Percentiles rank a stretch among this genome's conserved stretches.
These are phyloP conservation scores for Apus apus DNA, from an alignment of 2,113 vertebrate genomes.

Conservation along the genomic window DNA sequence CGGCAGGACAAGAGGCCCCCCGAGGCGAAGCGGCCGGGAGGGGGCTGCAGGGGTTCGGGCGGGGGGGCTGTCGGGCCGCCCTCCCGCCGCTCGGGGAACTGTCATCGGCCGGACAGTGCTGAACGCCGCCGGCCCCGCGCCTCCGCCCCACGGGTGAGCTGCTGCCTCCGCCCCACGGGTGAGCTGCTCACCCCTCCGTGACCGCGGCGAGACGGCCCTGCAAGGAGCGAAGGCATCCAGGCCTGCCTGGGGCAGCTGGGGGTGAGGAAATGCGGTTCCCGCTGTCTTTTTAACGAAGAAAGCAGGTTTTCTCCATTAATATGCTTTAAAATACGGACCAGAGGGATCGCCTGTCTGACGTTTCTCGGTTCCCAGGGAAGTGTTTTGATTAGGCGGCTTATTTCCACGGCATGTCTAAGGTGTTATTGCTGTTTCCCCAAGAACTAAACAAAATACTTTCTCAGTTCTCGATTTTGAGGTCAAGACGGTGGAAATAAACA, in stretches of 20 bases:
- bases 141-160: too few relatives aligned
- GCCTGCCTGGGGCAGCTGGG: neutral
- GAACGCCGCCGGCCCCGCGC: neutral
- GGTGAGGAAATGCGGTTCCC: neutral
- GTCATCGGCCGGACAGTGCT: constrained; percentile 3
- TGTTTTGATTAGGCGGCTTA: neutral
- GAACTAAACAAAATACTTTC: neutral
- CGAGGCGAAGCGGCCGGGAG: neutral
- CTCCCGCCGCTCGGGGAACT: neutral
- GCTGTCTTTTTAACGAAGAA: neutral
- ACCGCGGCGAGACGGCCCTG: neutral
- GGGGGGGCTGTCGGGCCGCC: neutral
- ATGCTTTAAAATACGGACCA: neutral
- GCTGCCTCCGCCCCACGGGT: too few relatives aligned
- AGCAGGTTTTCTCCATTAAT: neutral
- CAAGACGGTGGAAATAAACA: neutral
- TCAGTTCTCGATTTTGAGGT: neutral
- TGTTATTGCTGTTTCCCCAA: neutral
- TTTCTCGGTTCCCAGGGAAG: neutral
- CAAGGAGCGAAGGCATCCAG: neutral
- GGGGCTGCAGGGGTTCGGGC: neutral
- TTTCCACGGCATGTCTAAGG: neutral
- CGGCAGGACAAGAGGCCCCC: neutral
- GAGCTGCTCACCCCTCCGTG: too few relatives aligned
- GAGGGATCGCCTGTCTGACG: neutral